Evolutionary conservation across 2,113 vertebrate genomes (phyloP), one percentile per base, ranked within the genome.

Genomic region (Crotalus horridus): DNA sequence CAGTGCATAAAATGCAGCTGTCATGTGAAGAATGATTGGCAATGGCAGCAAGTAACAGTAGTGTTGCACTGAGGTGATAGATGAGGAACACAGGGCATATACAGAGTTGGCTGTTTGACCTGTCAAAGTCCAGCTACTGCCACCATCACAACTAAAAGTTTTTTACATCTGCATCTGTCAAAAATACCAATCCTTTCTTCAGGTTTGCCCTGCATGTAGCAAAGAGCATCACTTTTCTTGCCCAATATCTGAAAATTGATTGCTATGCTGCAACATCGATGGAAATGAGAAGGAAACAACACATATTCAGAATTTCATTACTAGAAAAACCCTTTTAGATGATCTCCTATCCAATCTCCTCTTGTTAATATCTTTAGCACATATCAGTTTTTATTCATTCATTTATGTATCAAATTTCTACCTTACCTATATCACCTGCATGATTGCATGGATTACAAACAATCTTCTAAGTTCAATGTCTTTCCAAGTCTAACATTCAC

Each of bases 391-490:
- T 64, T n/a, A 59, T 23, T 59, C 58, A 59, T 64, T 64, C 11
- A 64, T 64, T 64, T 64, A 13, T 64, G 11, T 64, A 13, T n/a
- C 61, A 29, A 64, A n/a, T 64, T n/a, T 64, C 26, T 64, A n/a
- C 61, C 26, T 11, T 64, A n/a, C 29, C 3, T n/a, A 64, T 64
- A 64, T 64, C 26, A 64, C 11, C 61, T 64, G 29, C 26, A 64
- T 64, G 26, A 29, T 10, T 29, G 59, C 26, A 64, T 9, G 11
- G 61, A n/a, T 64, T n/a, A 64, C 61, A 64, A 64, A 64, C 26
- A 6, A 64, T 15, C 0, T 0, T 20, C 90, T 74, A 46, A 0
- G 0, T 4, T 24, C 17, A 21, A 20, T 92, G 39, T 87, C 7
- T 92, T 90, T 91, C n/a, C 33, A 59, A 54, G 85, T 58, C 56